A percentile compares a stretch with the other conserved stretches of the same genome.
Evolutionary conservation across 2,113 vertebrate species (phyloP).

Genomic region (Amphiprion percula): DNA sequence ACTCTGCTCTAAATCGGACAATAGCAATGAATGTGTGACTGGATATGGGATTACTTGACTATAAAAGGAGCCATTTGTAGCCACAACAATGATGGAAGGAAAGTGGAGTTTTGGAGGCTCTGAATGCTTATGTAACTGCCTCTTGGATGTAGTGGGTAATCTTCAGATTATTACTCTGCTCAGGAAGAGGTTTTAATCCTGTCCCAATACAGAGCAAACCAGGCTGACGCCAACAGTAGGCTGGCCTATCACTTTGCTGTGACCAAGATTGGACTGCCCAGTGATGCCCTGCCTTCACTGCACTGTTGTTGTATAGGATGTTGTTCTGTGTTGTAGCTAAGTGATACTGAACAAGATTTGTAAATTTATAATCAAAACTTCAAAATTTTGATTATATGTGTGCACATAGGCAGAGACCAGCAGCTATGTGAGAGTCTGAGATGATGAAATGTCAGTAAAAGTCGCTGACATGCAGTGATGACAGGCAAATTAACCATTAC

Average conservation of each 20-base stretch:
- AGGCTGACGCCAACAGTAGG: slow-evolving; percentile 46
- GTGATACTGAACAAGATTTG: too few relatives aligned
- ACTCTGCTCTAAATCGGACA: background rate
- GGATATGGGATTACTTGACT: slow-evolving; percentile 9
- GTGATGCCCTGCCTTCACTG: background rate
- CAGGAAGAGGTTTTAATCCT: slow-evolving; percentile 77
- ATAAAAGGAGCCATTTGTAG: slow-evolving; percentile 36
- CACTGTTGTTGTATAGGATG: background rate
- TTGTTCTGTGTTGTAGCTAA: background rate
- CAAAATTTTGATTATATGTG: background rate
- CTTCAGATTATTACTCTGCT: slow-evolving; percentile 77
- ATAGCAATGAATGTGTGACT: background rate
- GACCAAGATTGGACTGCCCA: slow-evolving; percentile 17
- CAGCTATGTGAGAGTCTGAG: too few relatives aligned
- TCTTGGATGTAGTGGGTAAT: slow-evolving; percentile 75
- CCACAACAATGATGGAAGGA: slow-evolving; percentile 21
- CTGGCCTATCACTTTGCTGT: slow-evolving; percentile 46
- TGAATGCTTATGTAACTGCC: slow-evolving; percentile 69
- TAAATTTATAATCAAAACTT: background rate
- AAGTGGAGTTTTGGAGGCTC: slow-evolving; percentile 53
- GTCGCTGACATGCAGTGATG: too few relatives aligned
- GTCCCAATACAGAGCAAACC: slow-evolving; percentile 51
- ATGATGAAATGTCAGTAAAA: too few relatives aligned
- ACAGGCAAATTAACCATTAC: too few relatives aligned
- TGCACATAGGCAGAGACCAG: too few relatives aligned